Evolutionary conservation across 2,888 invertebrate genomes (phyloP), one percentile per base, ranked within the genome.

Genomic region (Prostheceraeus crozeri): DNA sequence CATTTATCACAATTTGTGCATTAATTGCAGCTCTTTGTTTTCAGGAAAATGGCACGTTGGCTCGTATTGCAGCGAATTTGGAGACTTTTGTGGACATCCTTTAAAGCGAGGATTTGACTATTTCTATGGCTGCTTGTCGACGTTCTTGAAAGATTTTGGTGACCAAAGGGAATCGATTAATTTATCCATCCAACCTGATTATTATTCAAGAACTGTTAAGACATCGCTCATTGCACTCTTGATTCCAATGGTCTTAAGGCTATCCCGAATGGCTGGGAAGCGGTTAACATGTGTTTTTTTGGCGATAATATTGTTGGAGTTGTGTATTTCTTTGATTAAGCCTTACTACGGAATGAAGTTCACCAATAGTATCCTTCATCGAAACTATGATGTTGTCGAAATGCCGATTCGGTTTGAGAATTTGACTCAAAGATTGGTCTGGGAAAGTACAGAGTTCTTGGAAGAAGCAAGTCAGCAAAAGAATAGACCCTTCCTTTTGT

Each of bases 1-100:
- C n/a, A n/a, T n/a, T n/a, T n/a, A n/a, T n/a, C n/a, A n/a, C n/a
- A n/a, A n/a, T n/a, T n/a, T n/a, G n/a, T n/a, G n/a, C n/a, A n/a
- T n/a, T n/a, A n/a, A n/a, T n/a, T n/a, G n/a, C n/a, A n/a, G n/a
- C n/a, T n/a, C n/a, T n/a, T n/a, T n/a, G n/a, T n/a, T n/a, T n/a
- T n/a, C 70, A 67, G 78, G 78, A 10, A 80, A 80, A 68, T 80
- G 80, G 80, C 80, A 80, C 67, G 67, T 79, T 54, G 80, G 80
- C 4, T 57, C 70, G 40, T 68, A 71, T 62, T 70, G 72, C 56
- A 64, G 64, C n/a, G 57, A 31, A 2, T 58, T 59, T 21, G 68
- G 68, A 2, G 73, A 74, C 62, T 65, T 66, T 48, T 68, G 69
- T 31, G 70, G 71, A 48, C 75, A 76, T 62, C 77, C 78, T 1